Evolutionary conservation across 2,888 invertebrate species (phyloP).

Genomic region (Desoria tigrina): DNA sequence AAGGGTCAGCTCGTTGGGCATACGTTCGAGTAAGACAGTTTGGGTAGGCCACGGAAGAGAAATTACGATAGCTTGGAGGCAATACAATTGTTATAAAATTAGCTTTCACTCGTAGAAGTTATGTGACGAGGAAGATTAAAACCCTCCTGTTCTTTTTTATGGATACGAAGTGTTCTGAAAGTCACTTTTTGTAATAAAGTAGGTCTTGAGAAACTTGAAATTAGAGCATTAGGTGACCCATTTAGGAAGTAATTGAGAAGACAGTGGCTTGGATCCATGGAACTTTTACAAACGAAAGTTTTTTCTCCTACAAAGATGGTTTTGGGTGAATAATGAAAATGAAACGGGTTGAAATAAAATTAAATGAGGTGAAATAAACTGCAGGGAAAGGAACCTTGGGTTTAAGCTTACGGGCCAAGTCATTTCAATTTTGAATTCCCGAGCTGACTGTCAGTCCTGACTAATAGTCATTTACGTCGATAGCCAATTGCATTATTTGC

Average conservation of each 20-base stretch:
- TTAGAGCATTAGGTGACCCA: conserved; percentile 16
- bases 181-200: conserved; percentile 15
- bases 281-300: background rate
- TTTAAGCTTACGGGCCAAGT: background rate
- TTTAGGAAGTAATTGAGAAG: conserved; percentile 3
- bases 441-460: background rate
- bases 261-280: background rate
- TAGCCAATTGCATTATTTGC: conserved; percentile 8
- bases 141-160: conserved; percentile 10
- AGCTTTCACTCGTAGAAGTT: conserved; percentile 3
- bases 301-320: background rate
- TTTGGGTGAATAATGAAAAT: conserved; percentile 15
- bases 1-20: too few relatives aligned
- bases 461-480: conserved; percentile 4
- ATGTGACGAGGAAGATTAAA: background rate
- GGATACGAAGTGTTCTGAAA: background rate
- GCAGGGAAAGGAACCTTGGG: background rate
- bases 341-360: conserved; percentile 11
- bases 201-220: conserved; percentile 5
- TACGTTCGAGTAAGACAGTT: background rate
- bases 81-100: background rate
- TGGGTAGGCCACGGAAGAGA: background rate
- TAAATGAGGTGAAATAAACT: conserved; percentile 16
- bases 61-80: background rate
- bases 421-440: conserved; percentile 11